Evolutionary conservation across 2,113 vertebrate species (phyloP).

Genomic region (western clawed frog (Xenopus tropicalis)): DNA sequence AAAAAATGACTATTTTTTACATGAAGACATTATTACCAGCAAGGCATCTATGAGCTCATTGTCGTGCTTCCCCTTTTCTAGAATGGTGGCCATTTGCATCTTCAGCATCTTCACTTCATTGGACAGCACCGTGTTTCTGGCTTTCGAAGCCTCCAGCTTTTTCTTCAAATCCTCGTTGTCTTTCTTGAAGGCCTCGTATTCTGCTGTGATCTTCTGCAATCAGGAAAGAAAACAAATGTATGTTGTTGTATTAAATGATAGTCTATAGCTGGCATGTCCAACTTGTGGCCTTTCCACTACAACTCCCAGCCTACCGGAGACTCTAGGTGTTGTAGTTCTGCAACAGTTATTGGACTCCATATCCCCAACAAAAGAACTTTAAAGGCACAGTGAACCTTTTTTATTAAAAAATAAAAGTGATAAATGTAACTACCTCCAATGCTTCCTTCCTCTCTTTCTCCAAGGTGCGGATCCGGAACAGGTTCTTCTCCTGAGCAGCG

Average conservation of each 20-base stretch:
- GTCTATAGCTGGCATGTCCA: no score
- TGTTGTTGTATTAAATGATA: no score
- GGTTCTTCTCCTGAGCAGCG: slow-evolving; percentile 71
- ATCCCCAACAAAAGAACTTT: no score
- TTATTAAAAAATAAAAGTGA: no score
- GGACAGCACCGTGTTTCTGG: slow-evolving; percentile 76
- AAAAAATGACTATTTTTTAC: no score
- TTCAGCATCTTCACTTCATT: slow-evolving; percentile 77
- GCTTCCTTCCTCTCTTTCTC: slow-evolving; percentile 82
- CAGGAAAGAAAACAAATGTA: background rate
- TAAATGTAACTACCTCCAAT: slow-evolving; percentile 62
- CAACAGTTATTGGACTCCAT: no score
- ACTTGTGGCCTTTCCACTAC: no score
- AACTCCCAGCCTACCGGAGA: no score
- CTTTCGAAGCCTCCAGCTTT: slow-evolving; percentile 70
- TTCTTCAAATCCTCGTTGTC: slow-evolving; percentile 74
- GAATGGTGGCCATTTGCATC: slow-evolving; percentile 72
- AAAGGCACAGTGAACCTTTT: no score
- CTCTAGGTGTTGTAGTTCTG: no score
- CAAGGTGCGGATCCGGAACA: slow-evolving; percentile 73
- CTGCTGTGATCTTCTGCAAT: slow-evolving; percentile 67
- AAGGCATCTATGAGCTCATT: slow-evolving; percentile 78
- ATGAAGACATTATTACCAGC: no score
- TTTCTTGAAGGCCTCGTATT: slow-evolving; percentile 69
- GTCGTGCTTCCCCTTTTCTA: slow-evolving; percentile 83